These are phyloP conservation scores for Ectropis crepuscularia DNA, from an alignment of 2,888 invertebrate genomes.

Conservation along the genomic window DNA sequence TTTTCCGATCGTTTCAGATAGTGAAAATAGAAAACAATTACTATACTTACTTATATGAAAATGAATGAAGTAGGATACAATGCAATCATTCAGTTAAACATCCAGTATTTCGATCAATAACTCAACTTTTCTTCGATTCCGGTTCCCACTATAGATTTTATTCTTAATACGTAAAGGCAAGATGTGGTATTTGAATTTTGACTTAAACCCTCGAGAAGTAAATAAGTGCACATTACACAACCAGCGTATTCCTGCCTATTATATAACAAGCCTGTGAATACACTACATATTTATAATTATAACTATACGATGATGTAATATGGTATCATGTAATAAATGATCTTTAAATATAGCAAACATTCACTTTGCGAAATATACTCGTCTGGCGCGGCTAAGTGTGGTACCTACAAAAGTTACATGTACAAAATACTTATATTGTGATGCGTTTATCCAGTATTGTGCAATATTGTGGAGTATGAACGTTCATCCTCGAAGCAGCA, in stretches of 20 bases:
- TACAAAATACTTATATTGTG: no score
- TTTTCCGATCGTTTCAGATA: no score
- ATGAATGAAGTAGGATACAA: not conserved
- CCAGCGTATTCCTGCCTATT: conserved; percentile 16
- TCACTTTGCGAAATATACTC: conserved; percentile 49
- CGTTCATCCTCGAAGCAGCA: no score
- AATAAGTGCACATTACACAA: conserved; percentile 37
- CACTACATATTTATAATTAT: conserved; percentile 63
- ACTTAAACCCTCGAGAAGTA: conserved; percentile 21
- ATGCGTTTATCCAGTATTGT: no score
- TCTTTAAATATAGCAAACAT: conserved; percentile 48
- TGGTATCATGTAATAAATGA: conserved; percentile 18
- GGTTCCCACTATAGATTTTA: conserved; percentile 2
- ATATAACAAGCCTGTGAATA: conserved; percentile 49
- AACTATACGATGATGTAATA: conserved; percentile 46
- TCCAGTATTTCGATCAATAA: conserved; percentile 1
- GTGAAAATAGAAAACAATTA: no score
- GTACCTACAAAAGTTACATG: no score
- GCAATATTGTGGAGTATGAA: no score
- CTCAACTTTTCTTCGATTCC: conserved; percentile 4
- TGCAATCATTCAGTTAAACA: not conserved
- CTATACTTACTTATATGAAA: not conserved
- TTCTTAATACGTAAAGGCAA: conserved; percentile 10
- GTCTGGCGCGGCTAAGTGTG: conserved; percentile 4
- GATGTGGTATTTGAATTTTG: conserved; percentile 14